Evolutionary conservation across 1,140 invertebrate genomes (phyloP), one percentile per base, ranked within the genome.

Genomic region (Druon quercuslanigerum): DNA sequence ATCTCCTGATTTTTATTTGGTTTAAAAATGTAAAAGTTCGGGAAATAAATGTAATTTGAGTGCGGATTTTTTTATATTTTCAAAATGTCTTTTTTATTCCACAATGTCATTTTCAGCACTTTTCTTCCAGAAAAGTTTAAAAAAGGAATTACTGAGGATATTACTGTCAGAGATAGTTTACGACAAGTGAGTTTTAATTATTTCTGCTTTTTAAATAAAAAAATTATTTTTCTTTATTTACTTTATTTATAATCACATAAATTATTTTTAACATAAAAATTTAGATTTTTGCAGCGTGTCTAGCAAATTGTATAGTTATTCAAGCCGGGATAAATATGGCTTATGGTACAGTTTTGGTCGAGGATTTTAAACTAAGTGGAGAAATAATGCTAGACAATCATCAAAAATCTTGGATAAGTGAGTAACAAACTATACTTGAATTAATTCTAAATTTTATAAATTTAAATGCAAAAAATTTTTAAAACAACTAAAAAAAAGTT

Each of bases 271-370:
- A 3, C 3, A 25, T 25, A 1, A 25, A 0, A 70, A 82, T 79
- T 73, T 74, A 93, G 92, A 88, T 92, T 73, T 56, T 92, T 56
- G 87, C 90, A 46, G 88, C 87, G 72, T 90, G 88, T 78, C 84
- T 91, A 75, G 88, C 90, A 6, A 84, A 92, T 76, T 88, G 85
- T 76, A 85, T 91, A 51, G 91, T 92, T 0, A 92, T 93, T 78
- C 92, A 92, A 84, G 91, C 88, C 71, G 93, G 93, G 51, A 85
- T 92, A 71, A 93, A 92, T 77, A 92, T 93, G 91, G 88, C 92
- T 17, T 93, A 91, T 72, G 92, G 92, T 82, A 92, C 92, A 16
- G 86, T 93, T 71, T 86, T 93, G 60, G 79, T 92, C 54, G 89
- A 92, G 52, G 92, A 86, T 57, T 91, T 83, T 73, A 80, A 81